Evolutionary conservation across 2,888 invertebrate species (phyloP), one percentile per base, ranked within the genome.

Genomic region (Pheosia tremula): DNA sequence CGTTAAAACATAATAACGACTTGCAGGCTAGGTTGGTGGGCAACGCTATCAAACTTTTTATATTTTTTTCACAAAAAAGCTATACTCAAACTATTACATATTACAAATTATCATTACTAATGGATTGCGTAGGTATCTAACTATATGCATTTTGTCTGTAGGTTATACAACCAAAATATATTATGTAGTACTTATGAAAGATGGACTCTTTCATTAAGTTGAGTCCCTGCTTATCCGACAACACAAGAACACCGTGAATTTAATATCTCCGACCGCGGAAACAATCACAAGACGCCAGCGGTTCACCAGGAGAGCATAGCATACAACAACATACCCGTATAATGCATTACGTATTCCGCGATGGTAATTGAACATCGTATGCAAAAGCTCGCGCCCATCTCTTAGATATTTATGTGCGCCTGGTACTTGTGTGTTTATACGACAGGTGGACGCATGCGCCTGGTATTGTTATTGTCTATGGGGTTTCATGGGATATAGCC

Each of bases 311-410:
- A 81, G 82, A 85, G 78, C 83, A 84, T 86, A 86, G 87, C 9
- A 47, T 5, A 5, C n/a, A 47, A 47, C 84, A 85, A 82, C 85
- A 82, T 82, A 84, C 75, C 74, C 77, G 75, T 77, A 82, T 82
- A 81, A 84, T 84, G 83, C 86, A 87, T 88, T 86, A 83, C 85
- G 85, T 88, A 90, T 88, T 88, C 89, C 83, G 79, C 82, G 82
- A 79, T 81, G 83, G 87, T 91, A 91, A 91, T 91, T 90, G 90
- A 90, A 89, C 89, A 88, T 85, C 85, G 85, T 87, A 90, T 90
- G 90, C 85, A 89, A 90, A 90, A 86, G 85, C 73, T 82, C 80
- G 84, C 79, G 80, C 83, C 85, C 84, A 82, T 86, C 88, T 90
- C 86, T 82, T 88, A 83, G 86, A 87, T 91, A 90, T 89, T 89